phyloP scores from a whole-genome alignment of 2,113 vertebrate species.

The Illadopsis cleaveri region DNA sequence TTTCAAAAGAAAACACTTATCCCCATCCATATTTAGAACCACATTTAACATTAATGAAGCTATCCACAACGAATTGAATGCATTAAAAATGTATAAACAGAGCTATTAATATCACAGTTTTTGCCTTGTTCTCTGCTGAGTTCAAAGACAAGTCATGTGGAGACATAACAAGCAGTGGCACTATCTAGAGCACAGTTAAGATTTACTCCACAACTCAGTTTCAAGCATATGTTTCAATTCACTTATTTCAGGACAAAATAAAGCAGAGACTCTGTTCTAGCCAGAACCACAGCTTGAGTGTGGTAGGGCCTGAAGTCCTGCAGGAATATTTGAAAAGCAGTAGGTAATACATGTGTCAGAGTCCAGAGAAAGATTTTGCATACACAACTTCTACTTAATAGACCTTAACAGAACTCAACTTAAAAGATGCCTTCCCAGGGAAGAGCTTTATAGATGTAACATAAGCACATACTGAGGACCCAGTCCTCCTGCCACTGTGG shows the following conservation, averaged over 20 bases:
- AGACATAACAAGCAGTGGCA: conserved; percentile 47
- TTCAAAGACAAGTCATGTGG: conserved; percentile 60
- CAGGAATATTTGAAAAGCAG: not conserved
- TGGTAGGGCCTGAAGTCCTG: not conserved
- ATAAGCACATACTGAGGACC: not conserved
- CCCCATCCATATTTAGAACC: conserved; percentile 35
- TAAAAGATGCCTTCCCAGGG: not conserved
- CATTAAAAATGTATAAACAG: conserved; percentile 63
- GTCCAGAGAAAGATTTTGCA: not conserved
- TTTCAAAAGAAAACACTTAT: conserved; percentile 31
- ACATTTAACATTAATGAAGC: conserved; percentile 61
- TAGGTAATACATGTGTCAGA: not conserved
- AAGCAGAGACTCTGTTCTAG: not conserved
- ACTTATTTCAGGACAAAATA: not conserved
- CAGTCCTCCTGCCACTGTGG: not conserved
- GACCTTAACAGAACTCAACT: not conserved
- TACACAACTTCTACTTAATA: not conserved
- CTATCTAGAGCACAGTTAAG: conserved; percentile 8
- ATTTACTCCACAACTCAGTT: conserved; percentile 7
- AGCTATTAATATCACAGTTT: conserved; percentile 58
- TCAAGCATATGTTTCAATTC: not conserved
- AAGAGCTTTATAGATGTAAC: not conserved
- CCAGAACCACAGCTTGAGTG: not conserved
- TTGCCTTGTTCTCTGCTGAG: conserved; percentile 33
- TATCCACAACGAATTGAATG: conserved; percentile 16